Conservation (phyloP, 2,113 vertebrate genomes). For the Sialia sialis region DNA sequence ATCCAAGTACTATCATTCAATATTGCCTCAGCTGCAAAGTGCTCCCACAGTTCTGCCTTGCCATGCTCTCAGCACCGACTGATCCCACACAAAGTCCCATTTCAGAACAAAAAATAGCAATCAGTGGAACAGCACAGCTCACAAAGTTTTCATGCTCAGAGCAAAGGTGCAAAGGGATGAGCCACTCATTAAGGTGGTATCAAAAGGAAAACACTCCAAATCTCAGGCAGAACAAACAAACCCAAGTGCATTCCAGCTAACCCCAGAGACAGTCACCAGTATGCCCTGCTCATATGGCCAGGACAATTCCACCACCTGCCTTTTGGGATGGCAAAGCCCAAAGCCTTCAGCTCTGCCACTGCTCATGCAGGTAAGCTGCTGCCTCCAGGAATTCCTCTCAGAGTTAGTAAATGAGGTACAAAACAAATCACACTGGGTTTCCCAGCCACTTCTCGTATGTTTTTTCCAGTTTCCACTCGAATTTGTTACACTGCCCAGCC, state of each 20-base stretch:
- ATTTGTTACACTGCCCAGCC: background rate
- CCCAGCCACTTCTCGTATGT: background rate
- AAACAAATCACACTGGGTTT: background rate
- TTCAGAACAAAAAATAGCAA: background rate
- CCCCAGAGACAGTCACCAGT: background rate
- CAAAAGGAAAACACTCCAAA: background rate
- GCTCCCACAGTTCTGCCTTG: background rate
- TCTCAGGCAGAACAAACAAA: background rate
- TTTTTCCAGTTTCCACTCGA: background rate
- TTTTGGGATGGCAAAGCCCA: background rate
- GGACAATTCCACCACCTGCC: background rate
- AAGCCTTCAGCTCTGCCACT: background rate
- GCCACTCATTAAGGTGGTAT: background rate
- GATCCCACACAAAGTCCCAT: background rate
- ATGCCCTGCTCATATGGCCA: fast-evolving
- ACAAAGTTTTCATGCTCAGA: background rate
- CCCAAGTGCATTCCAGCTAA: background rate
- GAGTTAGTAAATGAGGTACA: background rate
- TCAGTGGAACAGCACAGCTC: background rate
- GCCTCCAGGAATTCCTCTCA: background rate
- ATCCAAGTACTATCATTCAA: background rate
- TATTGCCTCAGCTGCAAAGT: background rate
- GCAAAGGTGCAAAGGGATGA: background rate
- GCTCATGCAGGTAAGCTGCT: background rate
- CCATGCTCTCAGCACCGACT: fast-evolving